Base-by-base conservation (phyloP, 1,140 invertebrate genomes). In the Hycleus cichorii region DNA sequence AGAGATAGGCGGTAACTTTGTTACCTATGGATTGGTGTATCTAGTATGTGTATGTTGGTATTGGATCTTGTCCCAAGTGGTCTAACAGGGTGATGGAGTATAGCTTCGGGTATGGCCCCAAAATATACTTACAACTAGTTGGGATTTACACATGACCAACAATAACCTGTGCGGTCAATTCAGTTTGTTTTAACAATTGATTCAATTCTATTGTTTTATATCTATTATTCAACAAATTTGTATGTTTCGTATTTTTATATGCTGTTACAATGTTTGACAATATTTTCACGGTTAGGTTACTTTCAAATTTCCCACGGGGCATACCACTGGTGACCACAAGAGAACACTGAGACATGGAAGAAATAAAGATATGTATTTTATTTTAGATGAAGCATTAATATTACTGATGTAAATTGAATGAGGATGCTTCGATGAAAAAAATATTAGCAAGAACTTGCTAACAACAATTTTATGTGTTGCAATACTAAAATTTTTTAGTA, bases 241-340 rank as follows among this genome's bases (percentile, higher is more conserved):
- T 46, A 49, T 45, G 32, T 58, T 59, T 47, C 57, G 57, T 57
- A 66, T 66, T 64, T 66, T 64, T 66, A 63, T 66, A 63, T 63
- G 60, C 62, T 47, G 45, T 49, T 47, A 52, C 51, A 53, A 58
- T 46, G 58, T 55, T 67, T 67, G 65, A 67, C 65, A 64, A 67
- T 64, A 64, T 67, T 67, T 67, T 60, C 50, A 59, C 65, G 59
- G 46, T 60, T 62, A 60, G 64, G 63, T 67, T 60, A 64, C 65
- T 67, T 59, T 48, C 60, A 60, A 64, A 67, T 67, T 67, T 67
- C 65, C 65, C 65, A 39, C 12, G 65, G 59, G 65, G 32, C 32
- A 7, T 32, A 32, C 32, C 32, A 32, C 2, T 32, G 32, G 32
- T 32, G 32, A 32, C 32, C 32, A 32, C 32, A 32, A 32, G 32